phyloP scores from a whole-genome alignment of 2,113 vertebrate species.

The Labeo catla region DNA sequence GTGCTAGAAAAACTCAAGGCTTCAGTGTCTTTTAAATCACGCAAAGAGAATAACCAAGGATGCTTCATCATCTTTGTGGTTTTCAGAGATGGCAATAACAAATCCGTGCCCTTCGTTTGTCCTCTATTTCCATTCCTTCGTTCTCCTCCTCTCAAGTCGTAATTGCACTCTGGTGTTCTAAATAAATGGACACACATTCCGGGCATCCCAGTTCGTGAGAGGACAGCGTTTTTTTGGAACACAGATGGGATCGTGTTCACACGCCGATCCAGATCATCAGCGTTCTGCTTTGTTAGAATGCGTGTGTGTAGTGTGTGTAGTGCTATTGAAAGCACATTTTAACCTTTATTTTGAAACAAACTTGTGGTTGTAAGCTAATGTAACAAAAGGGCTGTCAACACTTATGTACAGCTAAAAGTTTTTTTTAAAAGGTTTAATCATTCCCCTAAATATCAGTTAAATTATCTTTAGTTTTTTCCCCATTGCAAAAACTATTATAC shows the following conservation, averaged over 20 bases:
- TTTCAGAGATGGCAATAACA: conserved; percentile 53
- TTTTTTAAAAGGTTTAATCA: background rate
- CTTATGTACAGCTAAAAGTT: background rate
- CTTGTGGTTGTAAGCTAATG: background rate
- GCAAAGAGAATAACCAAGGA: conserved; percentile 43
- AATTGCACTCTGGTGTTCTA: conserved; percentile 53
- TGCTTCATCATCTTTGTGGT: conserved; percentile 48
- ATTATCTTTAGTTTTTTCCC: background rate
- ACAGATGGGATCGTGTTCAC: conserved; percentile 47
- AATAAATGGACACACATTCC: conserved; percentile 56
- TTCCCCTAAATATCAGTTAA: background rate
- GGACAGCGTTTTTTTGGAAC: conserved; percentile 38
- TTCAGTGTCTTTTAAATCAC: conserved; percentile 43
- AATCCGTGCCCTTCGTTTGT: conserved; percentile 34
- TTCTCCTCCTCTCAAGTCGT: conserved; percentile 28
- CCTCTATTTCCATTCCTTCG: background rate
- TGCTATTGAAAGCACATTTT: background rate
- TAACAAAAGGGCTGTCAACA: background rate
- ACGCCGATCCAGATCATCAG: conserved; percentile 19
- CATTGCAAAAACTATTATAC: background rate
- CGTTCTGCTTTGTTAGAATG: background rate
- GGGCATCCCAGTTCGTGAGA: conserved; percentile 38
- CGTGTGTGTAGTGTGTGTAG: background rate
- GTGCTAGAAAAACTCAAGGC: conserved; percentile 55
- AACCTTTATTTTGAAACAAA: conserved; percentile 11